Evolutionary conservation across 2,888 invertebrate species (phyloP), one percentile per base, ranked within the genome.

Genomic region (Fragum sueziense): DNA sequence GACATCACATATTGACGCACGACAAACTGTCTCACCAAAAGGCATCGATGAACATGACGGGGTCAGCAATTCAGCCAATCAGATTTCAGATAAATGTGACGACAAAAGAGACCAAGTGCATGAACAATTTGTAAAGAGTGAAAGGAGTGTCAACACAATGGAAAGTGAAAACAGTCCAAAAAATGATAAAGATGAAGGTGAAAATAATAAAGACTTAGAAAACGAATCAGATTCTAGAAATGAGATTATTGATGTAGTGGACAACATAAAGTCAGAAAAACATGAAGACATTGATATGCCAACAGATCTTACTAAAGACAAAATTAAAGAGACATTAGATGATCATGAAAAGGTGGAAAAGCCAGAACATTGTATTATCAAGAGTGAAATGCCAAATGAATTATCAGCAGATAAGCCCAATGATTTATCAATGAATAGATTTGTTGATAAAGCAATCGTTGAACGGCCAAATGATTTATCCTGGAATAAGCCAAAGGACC

Each of bases 401-500:
- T 54, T 70, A 25, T 70, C 70, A 2, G 22, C 34, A 20, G 70
- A 70, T 20, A 27, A 59, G 41, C 69, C 61, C 20, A 78, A 69
- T 41, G 80, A 80, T 57, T 54, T 78, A 34, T 54, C 80, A 41
- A 52, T 71, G 9, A 75, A 51, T 22, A 82, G 72, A 52, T 52
- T 37, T 9, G 29, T 37, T 51, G 62, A 77, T 33, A n/a, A n/a
- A n/a, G n/a, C n/a, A n/a, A n/a, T n/a, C n/a, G 34, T 34, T 34
- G 68, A 79, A 29, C 61, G 57, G 52, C 71, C 69, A 20, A 74
- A 74, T 47, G 70, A 72, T 41, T 65, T 70, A 52, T 62, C 74
- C 61, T 41, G 67, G 37, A 76, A 74, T 33, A 54, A 52, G 65
- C 79, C 79, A 33, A 75, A 62, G 41, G 79, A 79, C 74, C 76